Conservation (phyloP, 2,113 vertebrate genomes). For the Macaca mulatta region DNA sequence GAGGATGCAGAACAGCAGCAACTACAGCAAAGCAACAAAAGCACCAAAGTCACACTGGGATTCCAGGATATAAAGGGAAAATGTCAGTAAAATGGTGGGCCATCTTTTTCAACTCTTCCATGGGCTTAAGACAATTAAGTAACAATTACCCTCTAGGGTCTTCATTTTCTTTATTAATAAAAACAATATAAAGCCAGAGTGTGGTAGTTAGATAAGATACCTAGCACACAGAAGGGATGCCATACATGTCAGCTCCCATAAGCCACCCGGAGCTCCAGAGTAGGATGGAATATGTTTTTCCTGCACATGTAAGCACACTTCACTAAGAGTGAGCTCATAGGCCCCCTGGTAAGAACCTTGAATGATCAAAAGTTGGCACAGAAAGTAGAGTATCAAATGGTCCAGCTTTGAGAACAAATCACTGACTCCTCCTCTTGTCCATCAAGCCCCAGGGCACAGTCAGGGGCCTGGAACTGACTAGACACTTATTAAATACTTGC, state of each 20-base stretch:
- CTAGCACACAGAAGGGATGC: too few relatives aligned
- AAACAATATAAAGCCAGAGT: not conserved
- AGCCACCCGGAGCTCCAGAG: fast-evolving
- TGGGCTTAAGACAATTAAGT: not conserved
- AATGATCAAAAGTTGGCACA: not conserved
- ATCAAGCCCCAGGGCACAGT: not conserved
- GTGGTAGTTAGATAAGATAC: not conserved
- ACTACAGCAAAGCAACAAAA: not conserved
- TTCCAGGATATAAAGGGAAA: not conserved
- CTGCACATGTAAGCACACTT: not conserved
- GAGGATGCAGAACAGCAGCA: not conserved
- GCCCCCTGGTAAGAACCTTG: not conserved
- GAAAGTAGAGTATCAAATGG: not conserved
- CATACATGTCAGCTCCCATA: fast-evolving
- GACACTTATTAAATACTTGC: not conserved
- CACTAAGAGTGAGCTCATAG: not conserved
- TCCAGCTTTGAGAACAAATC: not conserved
- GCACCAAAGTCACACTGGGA: not conserved
- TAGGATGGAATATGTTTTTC: not conserved
- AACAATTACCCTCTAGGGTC: not conserved
- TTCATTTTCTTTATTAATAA: not conserved
- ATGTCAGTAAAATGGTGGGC: too few relatives aligned
- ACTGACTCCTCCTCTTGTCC: fast-evolving
- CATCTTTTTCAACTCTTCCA: not conserved
- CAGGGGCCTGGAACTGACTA: not conserved